Evolutionary conservation across 2,113 vertebrate species (phyloP).

Genomic region (Melanostigma gelatinosum): DNA sequence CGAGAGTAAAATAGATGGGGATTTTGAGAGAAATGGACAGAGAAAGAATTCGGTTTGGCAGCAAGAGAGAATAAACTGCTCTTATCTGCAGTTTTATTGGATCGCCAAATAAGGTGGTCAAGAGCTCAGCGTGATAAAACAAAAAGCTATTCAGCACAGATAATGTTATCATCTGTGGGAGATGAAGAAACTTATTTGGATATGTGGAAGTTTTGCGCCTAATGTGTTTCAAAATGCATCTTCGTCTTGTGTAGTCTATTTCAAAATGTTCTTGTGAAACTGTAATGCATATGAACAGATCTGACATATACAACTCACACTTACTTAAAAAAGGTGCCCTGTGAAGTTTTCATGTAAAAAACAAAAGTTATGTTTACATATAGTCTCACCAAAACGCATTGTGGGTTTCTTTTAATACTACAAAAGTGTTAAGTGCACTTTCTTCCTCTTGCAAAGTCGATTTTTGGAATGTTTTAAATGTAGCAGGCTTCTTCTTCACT

Average conservation of each 20-base stretch:
- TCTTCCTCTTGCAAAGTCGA: neutral
- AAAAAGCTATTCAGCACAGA: neutral
- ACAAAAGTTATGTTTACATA: neutral
- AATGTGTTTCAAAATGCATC: neutral
- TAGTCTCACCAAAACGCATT: neutral
- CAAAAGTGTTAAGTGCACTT: neutral
- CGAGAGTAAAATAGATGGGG: constrained; percentile 13
- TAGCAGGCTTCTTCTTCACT: neutral
- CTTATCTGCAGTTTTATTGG: constrained; percentile 20
- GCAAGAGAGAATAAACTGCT: neutral
- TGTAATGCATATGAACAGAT: neutral
- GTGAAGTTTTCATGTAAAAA: constrained; percentile 13
- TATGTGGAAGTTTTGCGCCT: neutral
- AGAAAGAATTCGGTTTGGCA: constrained; percentile 8
- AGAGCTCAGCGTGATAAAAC: constrained; percentile 10
- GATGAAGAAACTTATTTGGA: neutral
- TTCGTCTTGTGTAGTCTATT: neutral
- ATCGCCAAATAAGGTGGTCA: constrained; percentile 17
- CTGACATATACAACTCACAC: neutral
- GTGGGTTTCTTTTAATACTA: neutral
- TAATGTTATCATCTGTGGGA: neutral
- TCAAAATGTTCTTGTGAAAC: neutral
- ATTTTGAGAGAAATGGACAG: neutral
- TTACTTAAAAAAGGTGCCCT: constrained; percentile 15
- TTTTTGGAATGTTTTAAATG: neutral